phyloP scores from a whole-genome alignment of 2,797 vertebrate genomes.

The Pipistrellus pygmaeus region DNA sequence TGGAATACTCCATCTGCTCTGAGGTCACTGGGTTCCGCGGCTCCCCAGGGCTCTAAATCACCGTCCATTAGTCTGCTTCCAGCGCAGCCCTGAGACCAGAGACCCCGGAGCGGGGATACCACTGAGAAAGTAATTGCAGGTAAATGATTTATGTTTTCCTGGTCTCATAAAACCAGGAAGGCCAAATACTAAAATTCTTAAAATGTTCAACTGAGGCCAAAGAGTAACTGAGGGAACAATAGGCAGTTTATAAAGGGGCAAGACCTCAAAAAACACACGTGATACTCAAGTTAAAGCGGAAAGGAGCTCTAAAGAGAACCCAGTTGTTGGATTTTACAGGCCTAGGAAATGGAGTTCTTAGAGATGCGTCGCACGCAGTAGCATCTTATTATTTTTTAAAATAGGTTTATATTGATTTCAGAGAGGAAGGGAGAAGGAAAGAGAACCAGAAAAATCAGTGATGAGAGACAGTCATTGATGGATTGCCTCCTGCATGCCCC shows the following conservation, averaged over 20 bases:
- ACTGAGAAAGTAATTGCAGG: constrained; percentile 79
- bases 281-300: neutral
- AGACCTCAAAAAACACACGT: neutral
- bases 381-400: neutral
- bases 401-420: neutral
- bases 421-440: neutral
- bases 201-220: constrained; percentile 57
- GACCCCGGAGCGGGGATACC: constrained; percentile 70
- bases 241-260: constrained; percentile 47
- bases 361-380: neutral
- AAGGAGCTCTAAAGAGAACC: constrained; percentile 9
- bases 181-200: constrained; percentile 51
- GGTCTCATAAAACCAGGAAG: constrained; percentile 74
- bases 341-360: neutral
- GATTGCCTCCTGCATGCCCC: neutral
- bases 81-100: constrained; percentile 62
- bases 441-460: neutral
- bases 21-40: constrained; percentile 76
- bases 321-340: constrained; percentile 11
- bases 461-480: neutral
- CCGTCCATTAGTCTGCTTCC: constrained; percentile 70
- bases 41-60: constrained; percentile 80
- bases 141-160: constrained; percentile 84
- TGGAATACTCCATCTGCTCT: constrained; percentile 74
- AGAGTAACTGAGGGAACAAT: constrained; percentile 50